These are phyloP conservation scores for Hirtodrosophila histrioides DNA, from an alignment of 2,888 invertebrate species.

Conservation along the genomic window DNA sequence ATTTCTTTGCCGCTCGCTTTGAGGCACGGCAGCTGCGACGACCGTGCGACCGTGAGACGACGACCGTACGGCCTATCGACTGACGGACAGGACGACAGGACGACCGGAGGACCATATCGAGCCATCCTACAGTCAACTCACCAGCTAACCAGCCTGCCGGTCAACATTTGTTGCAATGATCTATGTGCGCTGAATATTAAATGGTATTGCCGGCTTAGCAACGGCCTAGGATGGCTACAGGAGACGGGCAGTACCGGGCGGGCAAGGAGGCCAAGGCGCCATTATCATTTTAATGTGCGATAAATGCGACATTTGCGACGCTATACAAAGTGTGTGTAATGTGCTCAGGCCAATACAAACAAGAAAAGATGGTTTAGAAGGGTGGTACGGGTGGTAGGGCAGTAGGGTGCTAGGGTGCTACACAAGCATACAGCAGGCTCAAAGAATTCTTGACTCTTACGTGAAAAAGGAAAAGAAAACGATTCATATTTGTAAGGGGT, in stretches of 20 bases:
- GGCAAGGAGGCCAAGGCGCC: conserved; percentile 23
- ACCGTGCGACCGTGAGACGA: conserved; percentile 16
- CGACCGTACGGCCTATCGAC: conserved; percentile 28
- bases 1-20: conserved; percentile 71
- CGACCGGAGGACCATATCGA: background rate
- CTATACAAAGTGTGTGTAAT: conserved; percentile 81
- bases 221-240: conserved; percentile 16
- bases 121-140: conserved; percentile 35
- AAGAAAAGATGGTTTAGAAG: conserved; percentile 3
- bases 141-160: conserved; percentile 28
- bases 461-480: conserved; percentile 39
- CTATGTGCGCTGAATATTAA: conserved; percentile 84
- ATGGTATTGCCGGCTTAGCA: conserved; percentile 57
- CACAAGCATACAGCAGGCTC: background rate
- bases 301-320: conserved; percentile 83
- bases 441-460: conserved; percentile 46
- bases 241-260: no score
- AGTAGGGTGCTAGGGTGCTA: background rate
- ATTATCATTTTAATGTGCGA: conserved; percentile 84
- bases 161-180: conserved; percentile 83
- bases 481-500: conserved; percentile 73
- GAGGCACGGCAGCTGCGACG: conserved; percentile 37
- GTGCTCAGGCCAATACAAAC: conserved; percentile 56
- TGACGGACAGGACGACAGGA: conserved; percentile 11
- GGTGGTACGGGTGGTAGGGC: background rate